Percentiles rank a stretch among this genome's conserved stretches.
These are phyloP conservation scores for Petrocephalus microphthalmus DNA, from an alignment of 2,113 vertebrate genomes.

Conservation along the genomic window DNA sequence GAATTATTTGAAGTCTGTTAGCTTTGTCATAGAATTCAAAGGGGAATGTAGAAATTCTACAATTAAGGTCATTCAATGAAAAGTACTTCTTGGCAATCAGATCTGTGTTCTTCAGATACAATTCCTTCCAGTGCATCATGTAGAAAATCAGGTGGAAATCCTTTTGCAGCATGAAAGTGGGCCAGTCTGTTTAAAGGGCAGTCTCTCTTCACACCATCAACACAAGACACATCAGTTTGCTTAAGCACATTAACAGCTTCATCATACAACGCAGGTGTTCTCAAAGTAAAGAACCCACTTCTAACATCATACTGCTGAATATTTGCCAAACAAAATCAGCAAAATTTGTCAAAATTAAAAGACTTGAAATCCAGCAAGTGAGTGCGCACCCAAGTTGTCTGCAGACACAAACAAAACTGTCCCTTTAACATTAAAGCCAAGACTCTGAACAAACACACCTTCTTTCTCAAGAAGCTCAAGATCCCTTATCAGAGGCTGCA, in stretches of 20 bases:
- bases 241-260: conserved; percentile 15
- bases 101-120: conserved; percentile 28
- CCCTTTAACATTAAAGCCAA: conserved; percentile 9
- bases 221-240: conserved; percentile 14
- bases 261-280: conserved; percentile 23
- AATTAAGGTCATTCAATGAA: conserved; percentile 27
- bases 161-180: conserved; percentile 23
- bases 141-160: conserved; percentile 27
- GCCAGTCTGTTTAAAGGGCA: conserved; percentile 21
- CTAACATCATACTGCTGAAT: conserved; percentile 23
- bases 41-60: conserved; percentile 5
- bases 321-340: conserved; percentile 26
- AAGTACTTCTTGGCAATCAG: conserved; percentile 27
- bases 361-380: conserved; percentile 24
- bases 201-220: conserved; percentile 33
- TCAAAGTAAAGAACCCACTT: conserved; percentile 15
- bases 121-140: conserved; percentile 34
- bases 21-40: conserved; percentile 25
- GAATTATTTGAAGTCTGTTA: conserved; percentile 21
- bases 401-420: conserved; percentile 4
- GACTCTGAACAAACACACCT: not conserved
- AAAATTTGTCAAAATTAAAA: conserved; percentile 35
- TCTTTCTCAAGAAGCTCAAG: not conserved
- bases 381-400: conserved; percentile 6
- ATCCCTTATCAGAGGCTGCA: conserved; percentile 28